These are phyloP conservation scores for Hystrix brachyura DNA, from an alignment of 2,113 vertebrate species.

Conservation along the genomic window DNA sequence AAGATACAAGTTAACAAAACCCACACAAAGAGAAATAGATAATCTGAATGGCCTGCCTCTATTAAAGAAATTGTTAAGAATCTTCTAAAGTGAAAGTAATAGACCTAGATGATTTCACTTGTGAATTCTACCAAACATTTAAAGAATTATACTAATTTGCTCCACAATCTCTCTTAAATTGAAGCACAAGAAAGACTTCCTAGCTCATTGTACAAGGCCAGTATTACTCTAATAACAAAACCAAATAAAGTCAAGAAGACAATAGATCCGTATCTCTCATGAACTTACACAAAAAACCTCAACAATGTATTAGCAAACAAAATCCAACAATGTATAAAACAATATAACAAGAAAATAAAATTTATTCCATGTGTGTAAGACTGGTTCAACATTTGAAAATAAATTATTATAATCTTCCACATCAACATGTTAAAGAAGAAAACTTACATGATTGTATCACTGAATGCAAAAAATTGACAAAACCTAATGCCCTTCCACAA, in stretches of 20 bases:
- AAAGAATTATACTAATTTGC: background rate
- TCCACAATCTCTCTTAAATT: constrained; percentile 41
- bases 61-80: constrained; percentile 23
- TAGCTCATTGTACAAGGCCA: background rate
- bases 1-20: constrained; percentile 17
- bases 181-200: background rate
- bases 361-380: background rate
- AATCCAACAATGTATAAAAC: background rate
- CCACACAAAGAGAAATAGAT: background rate
- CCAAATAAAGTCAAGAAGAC: constrained; percentile 26
- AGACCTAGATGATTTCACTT: background rate
- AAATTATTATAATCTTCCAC: background rate
- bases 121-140: background rate
- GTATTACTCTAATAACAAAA: background rate
- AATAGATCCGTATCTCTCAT: background rate
- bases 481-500: background rate
- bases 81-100: background rate
- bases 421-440: background rate
- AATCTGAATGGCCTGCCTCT: background rate
- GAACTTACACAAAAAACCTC: constrained; percentile 29
- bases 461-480: background rate
- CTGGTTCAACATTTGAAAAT: background rate
- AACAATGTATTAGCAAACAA: background rate
- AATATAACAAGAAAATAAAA: background rate
- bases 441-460: background rate